Base-by-base conservation (phyloP, 1,140 invertebrate genomes). In the Bombus affinis region DNA sequence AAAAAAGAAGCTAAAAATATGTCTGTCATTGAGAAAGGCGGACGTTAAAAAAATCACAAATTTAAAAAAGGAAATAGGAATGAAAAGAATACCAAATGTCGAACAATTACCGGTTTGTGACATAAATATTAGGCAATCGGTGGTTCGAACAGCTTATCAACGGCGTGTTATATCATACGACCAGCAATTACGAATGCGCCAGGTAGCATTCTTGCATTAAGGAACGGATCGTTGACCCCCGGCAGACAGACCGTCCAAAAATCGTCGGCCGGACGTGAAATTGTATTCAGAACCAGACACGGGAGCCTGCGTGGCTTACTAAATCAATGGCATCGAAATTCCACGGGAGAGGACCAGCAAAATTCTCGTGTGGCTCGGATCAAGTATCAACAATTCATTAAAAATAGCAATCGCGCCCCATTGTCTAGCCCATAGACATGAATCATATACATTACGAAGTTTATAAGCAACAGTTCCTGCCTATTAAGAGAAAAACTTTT, bases 281-380 rank as follows among this genome's bases (percentile, higher is more conserved):
- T 77, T 22, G 68, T 79, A 80, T 84, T 84, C 83, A 84, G 75
- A 79, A 35, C 83, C 83, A 80, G 76, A 35, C 74, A 28, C 76
- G 66, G 37, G 10, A 22, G 53, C 76, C 66, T 84, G 83, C n/a
- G 9, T 25, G 37, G 83, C 59, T 71, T 84, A 84, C 76, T 72
- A 84, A 84, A 32, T 37, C 62, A 44, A 53, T 25, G 35, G 6
- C 72, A 77, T 83, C 73, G 73, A 83, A 83, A 77, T 83, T 83
- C 81, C 35, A 42, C 25, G 44, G 10, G 28, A 32, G 42, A 68
- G 42, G 35, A 66, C 18, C 44, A 68, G 62, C 57, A 73, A 83
- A 83, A 77, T 77, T 77, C 44, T 68, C 62, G 28, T 83, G 62
- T 57, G 73, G 42, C 35, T 53, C 18, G 37, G 39, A 44, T 82